Conservation (phyloP, 1,140 invertebrate genomes). For the Lasioglossum albipes region DNA sequence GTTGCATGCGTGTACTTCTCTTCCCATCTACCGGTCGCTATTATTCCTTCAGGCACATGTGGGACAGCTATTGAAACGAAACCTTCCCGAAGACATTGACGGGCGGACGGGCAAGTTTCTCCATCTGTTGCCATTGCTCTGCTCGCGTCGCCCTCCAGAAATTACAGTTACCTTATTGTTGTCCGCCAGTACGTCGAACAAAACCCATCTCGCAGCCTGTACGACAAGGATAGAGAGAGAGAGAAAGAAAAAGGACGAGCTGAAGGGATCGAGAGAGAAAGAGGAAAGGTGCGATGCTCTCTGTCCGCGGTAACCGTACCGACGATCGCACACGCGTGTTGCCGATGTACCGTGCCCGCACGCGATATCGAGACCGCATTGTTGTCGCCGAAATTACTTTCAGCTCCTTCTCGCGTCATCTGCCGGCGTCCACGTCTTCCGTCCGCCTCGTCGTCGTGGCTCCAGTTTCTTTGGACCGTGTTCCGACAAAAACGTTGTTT, state of each 20-base stretch:
- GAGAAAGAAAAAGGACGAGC: too few species aligned
- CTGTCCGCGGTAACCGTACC: conserved; percentile 4
- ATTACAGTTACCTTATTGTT: conserved; percentile 67
- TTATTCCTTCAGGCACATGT: conserved; percentile 78
- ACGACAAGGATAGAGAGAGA: too few species aligned
- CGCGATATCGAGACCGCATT: conserved; percentile 65
- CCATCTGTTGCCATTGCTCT: conserved; percentile 72
- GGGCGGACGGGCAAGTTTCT: conserved; percentile 68
- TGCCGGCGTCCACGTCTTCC: conserved; percentile 28
- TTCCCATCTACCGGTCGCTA: conserved; percentile 62
- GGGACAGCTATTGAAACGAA: conserved; percentile 74
- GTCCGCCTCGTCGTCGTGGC: background rate
- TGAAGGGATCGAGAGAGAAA: background rate
- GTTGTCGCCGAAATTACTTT: conserved; percentile 58
- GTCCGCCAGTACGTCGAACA: conserved; percentile 34
- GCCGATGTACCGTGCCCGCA: conserved; percentile 35
- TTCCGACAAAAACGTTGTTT: background rate
- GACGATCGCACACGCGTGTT: background rate
- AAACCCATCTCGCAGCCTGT: conserved; percentile 47
- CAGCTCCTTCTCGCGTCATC: conserved; percentile 54
- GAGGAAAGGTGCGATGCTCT: background rate
- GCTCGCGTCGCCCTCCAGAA: conserved; percentile 36
- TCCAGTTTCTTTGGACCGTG: background rate
- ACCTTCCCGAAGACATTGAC: conserved; percentile 69
- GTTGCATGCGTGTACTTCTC: conserved; percentile 70